Evolutionary conservation across 2,797 vertebrate genomes (phyloP), one percentile per base, ranked within the genome.

Genomic region (Rhadinocentrus ornatus): DNA sequence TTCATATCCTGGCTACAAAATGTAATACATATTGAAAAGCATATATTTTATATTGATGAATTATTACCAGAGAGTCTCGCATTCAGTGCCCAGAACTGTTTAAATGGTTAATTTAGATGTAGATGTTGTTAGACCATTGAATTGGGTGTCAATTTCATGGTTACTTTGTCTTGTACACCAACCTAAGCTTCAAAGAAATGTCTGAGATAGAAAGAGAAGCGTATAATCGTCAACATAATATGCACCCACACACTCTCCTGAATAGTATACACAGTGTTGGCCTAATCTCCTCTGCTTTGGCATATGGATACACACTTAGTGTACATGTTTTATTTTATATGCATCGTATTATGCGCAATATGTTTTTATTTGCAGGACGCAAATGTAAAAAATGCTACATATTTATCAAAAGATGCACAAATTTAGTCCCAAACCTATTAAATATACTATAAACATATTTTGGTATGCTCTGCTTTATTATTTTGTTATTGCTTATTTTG

Each of bases 141-240:
- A 86, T 82, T 72, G 71, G 68, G 64, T 82, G 85, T 90, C 83
- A 80, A 90, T 92, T 90, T 90, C 88, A 91, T 35, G 85, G 60
- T 83, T 81, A 86, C 88, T 90, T 90, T 91, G 88, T 89, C 83
- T 82, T 70, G 75, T 80, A 77, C 75, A 64, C 83, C 77, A 80
- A 86, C 79, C 73, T 82, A 86, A 91, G 86, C 91, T 90, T 91
- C 89, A 92, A 90, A 92, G 86, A 90, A 86, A 85, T 22, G 83
- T 74, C 78, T 76, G 15, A 9, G 86, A 86, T 81, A 77, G 81
- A 84, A 75, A 77, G 75, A 76, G 67, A 62, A 71, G 83, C 81
- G 52, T 83, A 89, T 91, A 91, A 91, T 91, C 88, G n/a, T 24
- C 62, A 2, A 66, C 84, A 87, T 82, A 86, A 86, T 89, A 82